Percentiles rank a stretch among this genome's conserved stretches.
phyloP scores from a whole-genome alignment of 2,797 vertebrate species.

The Danio choprae region DNA sequence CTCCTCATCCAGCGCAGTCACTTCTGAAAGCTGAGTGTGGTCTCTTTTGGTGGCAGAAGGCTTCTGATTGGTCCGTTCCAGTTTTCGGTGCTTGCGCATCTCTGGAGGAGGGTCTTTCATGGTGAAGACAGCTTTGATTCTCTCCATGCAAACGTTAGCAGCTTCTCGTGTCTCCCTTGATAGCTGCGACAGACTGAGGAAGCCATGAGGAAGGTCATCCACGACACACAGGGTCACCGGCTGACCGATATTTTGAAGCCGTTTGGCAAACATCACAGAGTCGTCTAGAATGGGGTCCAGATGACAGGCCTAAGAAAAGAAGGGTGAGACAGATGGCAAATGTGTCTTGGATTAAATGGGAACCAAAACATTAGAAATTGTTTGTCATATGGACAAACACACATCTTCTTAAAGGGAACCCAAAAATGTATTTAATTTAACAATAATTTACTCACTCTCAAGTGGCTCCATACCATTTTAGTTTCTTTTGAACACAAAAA shows the following conservation, averaged over 20 bases:
- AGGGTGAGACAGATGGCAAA: background rate
- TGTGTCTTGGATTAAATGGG: too few species aligned
- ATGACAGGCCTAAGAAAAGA: constrained; percentile 83
- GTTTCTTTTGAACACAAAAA: too few species aligned
- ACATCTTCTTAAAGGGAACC: too few species aligned
- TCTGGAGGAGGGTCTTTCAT: constrained; percentile 66
- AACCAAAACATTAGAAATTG: too few species aligned
- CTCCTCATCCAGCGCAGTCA: constrained; percentile 54
- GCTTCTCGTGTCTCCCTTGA: constrained; percentile 87
- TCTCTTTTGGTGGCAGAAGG: constrained; percentile 57
- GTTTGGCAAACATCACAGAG: constrained; percentile 91
- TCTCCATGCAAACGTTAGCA: constrained; percentile 80
- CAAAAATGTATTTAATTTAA: too few species aligned
- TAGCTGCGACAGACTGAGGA: constrained; percentile 89
- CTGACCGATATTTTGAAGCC: constrained; percentile 80
- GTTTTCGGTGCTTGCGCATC: constrained; percentile 81
- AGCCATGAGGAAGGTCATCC: constrained; percentile 92
- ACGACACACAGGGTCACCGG: constrained; percentile 87
- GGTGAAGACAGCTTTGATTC: constrained; percentile 82
- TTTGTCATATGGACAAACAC: too few species aligned
- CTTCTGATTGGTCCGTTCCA: constrained; percentile 76
- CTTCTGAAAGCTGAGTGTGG: constrained; percentile 50
- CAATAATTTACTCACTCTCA: too few species aligned
- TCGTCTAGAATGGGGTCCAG: constrained; percentile 94
- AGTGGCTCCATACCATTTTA: too few species aligned